Conservation (phyloP, 1,140 invertebrate genomes). For the Zaprionus ghesquierei region DNA sequence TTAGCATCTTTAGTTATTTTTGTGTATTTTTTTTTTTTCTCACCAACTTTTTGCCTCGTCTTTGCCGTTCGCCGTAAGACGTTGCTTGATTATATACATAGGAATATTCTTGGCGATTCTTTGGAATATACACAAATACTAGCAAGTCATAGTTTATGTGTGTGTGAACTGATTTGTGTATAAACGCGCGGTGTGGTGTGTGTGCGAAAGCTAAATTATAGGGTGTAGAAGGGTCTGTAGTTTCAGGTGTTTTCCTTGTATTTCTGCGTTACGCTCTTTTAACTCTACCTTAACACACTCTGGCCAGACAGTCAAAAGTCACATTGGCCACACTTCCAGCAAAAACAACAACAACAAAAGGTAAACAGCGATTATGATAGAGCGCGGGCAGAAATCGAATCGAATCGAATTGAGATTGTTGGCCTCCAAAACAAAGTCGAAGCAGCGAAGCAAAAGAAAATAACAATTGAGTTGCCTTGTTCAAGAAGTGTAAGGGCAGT, state of each 20-base stretch:
- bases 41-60: constrained; percentile 47
- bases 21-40: constrained; percentile 72
- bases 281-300: not conserved
- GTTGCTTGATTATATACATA: constrained; percentile 68
- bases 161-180: constrained; percentile 39
- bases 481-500: not conserved
- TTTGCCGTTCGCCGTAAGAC: constrained; percentile 32
- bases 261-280: not conserved
- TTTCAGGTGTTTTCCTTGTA: not conserved
- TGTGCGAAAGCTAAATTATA: constrained; percentile 1
- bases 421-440: constrained; percentile 27
- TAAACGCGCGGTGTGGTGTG: not conserved
- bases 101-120: constrained; percentile 54
- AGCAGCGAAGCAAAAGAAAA: not conserved
- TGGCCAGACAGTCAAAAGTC: not conserved
- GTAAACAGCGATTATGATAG: constrained; percentile 30
- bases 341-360: constrained; percentile 4
- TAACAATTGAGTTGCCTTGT: not conserved
- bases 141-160: constrained; percentile 22
- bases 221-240: constrained; percentile 5
- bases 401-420: constrained; percentile 27
- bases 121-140: constrained; percentile 64
- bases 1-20: constrained; percentile 77
- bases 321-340: not conserved
- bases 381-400: constrained; percentile 7